Conservation (phyloP, 1,140 invertebrate genomes). For the Achroia grisella region DNA sequence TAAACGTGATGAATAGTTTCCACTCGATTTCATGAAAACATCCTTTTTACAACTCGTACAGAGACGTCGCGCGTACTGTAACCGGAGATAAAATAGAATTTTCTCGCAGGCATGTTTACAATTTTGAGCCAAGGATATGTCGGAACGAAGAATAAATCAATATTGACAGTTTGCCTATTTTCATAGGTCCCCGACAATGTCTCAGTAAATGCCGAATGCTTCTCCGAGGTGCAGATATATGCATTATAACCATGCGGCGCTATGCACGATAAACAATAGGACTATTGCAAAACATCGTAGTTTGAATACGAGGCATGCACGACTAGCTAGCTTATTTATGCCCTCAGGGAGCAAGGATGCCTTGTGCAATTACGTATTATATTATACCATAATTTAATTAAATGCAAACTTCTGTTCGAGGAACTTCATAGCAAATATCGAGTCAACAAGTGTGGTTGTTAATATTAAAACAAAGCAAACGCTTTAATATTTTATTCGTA, state of each 20-base stretch:
- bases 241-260: not conserved
- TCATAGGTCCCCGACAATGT: constrained; percentile 22
- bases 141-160: constrained; percentile 19
- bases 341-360: constrained; percentile 27
- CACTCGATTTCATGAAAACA: too few species aligned
- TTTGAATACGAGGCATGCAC: too few species aligned
- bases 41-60: too few species aligned
- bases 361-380: constrained; percentile 5
- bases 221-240: constrained; percentile 14
- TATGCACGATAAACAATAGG: constrained; percentile 46
- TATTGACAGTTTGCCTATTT: constrained; percentile 32
- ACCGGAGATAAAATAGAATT: too few species aligned
- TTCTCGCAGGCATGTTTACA: constrained; percentile 1
- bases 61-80: too few species aligned
- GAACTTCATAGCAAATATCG: not conserved
- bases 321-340: not conserved
- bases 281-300: constrained; percentile 33
- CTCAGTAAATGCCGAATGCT: constrained; percentile 25
- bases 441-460: constrained; percentile 5
- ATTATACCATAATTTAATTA: constrained; percentile 1
- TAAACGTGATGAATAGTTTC: too few species aligned
- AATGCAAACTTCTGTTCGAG: not conserved
- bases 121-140: constrained; percentile 22
- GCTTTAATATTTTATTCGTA: constrained; percentile 15
- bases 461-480: constrained; percentile 18